A percentile compares a stretch with the other conserved stretches of the same genome.
phyloP scores from a whole-genome alignment of 2,113 vertebrate species.

The Labeo catla region DNA sequence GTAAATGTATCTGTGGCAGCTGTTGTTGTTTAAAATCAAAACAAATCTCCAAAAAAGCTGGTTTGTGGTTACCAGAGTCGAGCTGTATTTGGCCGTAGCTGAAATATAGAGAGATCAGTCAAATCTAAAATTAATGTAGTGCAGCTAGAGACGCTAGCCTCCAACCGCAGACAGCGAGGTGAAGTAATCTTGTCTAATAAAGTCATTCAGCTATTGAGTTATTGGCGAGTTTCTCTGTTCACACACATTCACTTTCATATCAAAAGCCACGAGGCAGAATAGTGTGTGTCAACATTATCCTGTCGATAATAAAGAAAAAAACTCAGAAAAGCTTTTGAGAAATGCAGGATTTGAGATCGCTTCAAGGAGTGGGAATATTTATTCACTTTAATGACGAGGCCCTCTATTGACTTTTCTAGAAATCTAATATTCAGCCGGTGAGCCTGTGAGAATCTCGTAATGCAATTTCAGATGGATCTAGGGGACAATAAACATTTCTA shows the following conservation, averaged over 20 bases:
- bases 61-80: background rate
- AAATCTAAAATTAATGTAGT: background rate
- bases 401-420: conserved; percentile 79
- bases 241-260: conserved; percentile 65
- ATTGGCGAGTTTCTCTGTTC: conserved; percentile 67
- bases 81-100: background rate
- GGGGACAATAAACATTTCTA: conserved; percentile 74
- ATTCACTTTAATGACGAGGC: conserved; percentile 80
- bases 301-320: conserved; percentile 74
- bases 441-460: conserved; percentile 67
- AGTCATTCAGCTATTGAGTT: conserved; percentile 66
- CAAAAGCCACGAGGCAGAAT: conserved; percentile 60
- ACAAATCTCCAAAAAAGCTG: background rate
- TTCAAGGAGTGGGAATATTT: conserved; percentile 78
- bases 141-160: background rate
- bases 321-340: conserved; percentile 57
- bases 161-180: conserved; percentile 52
- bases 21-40: background rate
- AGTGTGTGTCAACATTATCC: conserved; percentile 72
- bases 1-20: background rate
- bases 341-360: conserved; percentile 72
- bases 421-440: conserved; percentile 80
- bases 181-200: conserved; percentile 74
- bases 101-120: background rate
- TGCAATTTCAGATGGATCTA: conserved; percentile 71